Conservation (phyloP, 2,113 vertebrate genomes). For the Platichthys stellatus region DNA sequence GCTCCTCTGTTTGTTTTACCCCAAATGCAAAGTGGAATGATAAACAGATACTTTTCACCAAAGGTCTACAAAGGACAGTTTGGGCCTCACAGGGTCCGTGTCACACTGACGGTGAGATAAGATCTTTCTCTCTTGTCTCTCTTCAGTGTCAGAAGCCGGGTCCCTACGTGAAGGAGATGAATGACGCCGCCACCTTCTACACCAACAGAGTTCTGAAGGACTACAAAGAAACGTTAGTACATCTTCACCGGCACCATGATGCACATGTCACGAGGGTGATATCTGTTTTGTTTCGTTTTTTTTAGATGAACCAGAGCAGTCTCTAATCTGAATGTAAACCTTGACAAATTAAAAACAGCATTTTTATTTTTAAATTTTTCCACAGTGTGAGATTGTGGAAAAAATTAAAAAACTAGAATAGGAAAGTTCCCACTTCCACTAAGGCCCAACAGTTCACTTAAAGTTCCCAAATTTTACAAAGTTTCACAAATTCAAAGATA, state of each 20-base stretch:
- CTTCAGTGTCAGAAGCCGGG: slow-evolving; percentile 93
- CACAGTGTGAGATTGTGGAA: too few relatives aligned
- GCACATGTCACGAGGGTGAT: neutral
- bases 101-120: too few relatives aligned
- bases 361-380: too few relatives aligned
- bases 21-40: neutral
- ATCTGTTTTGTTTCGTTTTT: neutral
- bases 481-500: too few relatives aligned
- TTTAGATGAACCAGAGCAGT: too few relatives aligned
- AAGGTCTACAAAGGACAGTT: too few relatives aligned
- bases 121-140: slow-evolving; percentile 8
- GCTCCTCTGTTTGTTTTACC: neutral
- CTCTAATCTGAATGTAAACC: neutral
- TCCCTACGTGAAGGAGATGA: slow-evolving; percentile 99
- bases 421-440: too few relatives aligned
- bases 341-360: neutral
- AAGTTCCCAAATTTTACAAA: too few relatives aligned
- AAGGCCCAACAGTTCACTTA: too few relatives aligned
- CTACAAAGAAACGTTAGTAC: slow-evolving; percentile 93
- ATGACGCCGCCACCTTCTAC: slow-evolving; percentile 97
- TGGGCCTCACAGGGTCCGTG: too few relatives aligned
- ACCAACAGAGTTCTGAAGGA: slow-evolving; percentile 99
- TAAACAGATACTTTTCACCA: too few relatives aligned
- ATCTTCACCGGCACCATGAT: neutral
- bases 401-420: too few relatives aligned